Evolutionary conservation across 2,113 vertebrate species (phyloP).

Genomic region (Tor tambroides): DNA sequence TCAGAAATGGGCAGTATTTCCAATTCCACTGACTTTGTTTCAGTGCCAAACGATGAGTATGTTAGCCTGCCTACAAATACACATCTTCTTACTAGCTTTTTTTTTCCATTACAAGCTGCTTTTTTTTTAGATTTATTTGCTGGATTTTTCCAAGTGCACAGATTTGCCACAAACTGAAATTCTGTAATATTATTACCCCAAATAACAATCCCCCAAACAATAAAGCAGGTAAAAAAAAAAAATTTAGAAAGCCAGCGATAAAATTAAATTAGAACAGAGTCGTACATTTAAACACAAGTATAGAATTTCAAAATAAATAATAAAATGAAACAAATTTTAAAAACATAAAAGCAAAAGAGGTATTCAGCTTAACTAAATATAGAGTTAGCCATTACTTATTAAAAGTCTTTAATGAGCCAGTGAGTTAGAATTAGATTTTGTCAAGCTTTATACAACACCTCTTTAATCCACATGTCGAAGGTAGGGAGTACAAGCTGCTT

Average conservation of each 20-base stretch:
- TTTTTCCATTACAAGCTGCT: neutral
- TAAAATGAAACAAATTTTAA: neutral
- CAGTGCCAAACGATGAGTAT: constrained; percentile 10
- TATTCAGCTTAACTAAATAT: neutral
- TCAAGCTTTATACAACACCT: neutral
- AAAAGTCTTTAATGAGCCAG: neutral
- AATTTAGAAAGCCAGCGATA: too few species aligned
- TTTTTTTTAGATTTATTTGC: neutral
- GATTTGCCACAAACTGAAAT: neutral
- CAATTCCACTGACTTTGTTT: constrained; percentile 11
- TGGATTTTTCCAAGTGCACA: neutral
- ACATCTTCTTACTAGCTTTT: too few species aligned
- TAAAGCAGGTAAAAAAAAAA: neutral
- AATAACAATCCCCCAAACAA: neutral
- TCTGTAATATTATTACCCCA: neutral
- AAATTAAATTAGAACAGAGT: neutral
- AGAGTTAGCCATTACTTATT: neutral
- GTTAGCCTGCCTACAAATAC: constrained; percentile 5
- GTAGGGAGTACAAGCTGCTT: neutral
- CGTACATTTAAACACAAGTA: neutral
- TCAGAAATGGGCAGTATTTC: neutral
- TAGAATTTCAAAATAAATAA: neutral
- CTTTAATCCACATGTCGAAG: neutral
- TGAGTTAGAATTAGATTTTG: neutral
- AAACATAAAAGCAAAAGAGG: neutral